These are phyloP conservation scores for Epirrhoe tristata DNA, from an alignment of 2,888 invertebrate genomes.

Conservation along the genomic window DNA sequence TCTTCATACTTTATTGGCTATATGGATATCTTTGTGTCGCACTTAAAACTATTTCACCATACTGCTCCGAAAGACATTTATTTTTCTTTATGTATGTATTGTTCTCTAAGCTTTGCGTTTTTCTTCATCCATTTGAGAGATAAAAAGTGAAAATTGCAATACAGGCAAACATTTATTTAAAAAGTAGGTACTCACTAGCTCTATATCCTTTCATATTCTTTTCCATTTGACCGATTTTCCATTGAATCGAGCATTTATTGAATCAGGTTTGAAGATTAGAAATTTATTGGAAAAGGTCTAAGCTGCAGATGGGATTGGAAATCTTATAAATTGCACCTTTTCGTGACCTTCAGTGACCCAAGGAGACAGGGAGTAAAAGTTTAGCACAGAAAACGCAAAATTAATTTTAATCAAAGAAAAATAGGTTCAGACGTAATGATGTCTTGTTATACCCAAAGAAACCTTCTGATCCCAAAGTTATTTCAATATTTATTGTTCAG, in stretches of 20 bases:
- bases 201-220: conserved; percentile 1
- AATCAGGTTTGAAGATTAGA: conserved; percentile 58
- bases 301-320: conserved; percentile 50
- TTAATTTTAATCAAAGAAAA: background rate
- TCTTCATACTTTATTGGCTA: no score
- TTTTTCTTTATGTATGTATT: no score
- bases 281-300: conserved; percentile 59
- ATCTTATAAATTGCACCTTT: conserved; percentile 53
- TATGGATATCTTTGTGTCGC: no score
- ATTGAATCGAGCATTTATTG: conserved; percentile 49
- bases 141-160: background rate
- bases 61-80: no score
- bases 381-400: background rate
- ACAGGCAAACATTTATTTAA: background rate
- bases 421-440: no score
- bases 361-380: background rate
- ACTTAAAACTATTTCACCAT: no score
- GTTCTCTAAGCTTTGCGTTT: no score
- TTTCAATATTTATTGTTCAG: no score
- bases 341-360: conserved; percentile 35
- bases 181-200: background rate
- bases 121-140: no score
- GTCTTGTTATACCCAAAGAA: no score
- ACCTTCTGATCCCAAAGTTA: no score
- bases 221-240: conserved; percentile 48